A percentile compares a stretch with the other conserved stretches of the same genome.
Evolutionary conservation across 2,797 vertebrate genomes (phyloP).

Genomic region (Syngnathus rostellatus): DNA sequence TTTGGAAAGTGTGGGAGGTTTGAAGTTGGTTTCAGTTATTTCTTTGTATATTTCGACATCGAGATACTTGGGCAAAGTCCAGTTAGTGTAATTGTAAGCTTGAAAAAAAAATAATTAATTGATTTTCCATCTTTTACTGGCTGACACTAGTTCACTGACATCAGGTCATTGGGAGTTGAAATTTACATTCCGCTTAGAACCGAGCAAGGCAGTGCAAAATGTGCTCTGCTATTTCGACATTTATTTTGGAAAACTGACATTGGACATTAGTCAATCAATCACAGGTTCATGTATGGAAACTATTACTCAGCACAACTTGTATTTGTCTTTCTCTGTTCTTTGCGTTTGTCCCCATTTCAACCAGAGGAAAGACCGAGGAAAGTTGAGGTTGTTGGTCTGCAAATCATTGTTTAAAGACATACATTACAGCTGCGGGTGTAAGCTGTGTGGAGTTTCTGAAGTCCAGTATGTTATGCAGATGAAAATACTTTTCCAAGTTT

Average conservation of each 20-base stretch:
- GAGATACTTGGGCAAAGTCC: not conserved
- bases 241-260: not conserved
- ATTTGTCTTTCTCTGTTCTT: not conserved
- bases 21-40: not conserved
- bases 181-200: not conserved
- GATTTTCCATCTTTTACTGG: not conserved
- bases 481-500: conserved; percentile 11
- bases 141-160: not conserved
- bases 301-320: not conserved
- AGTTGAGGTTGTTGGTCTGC: conserved; percentile 1
- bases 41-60: not conserved
- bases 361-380: conserved; percentile 3
- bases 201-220: not conserved
- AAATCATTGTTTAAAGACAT: not conserved
- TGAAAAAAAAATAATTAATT: not conserved
- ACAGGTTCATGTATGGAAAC: not conserved
- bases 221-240: not conserved
- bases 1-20: not conserved
- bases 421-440: not conserved
- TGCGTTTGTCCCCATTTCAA: conserved; percentile 7
- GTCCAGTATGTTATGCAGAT: conserved; percentile 23
- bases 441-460: conserved; percentile 3
- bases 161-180: not conserved
- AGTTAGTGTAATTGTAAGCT: not conserved
- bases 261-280: not conserved